Evolutionary conservation across 2,888 invertebrate genomes (phyloP), one percentile per base, ranked within the genome.

Genomic region (Teleiodes luculella): DNA sequence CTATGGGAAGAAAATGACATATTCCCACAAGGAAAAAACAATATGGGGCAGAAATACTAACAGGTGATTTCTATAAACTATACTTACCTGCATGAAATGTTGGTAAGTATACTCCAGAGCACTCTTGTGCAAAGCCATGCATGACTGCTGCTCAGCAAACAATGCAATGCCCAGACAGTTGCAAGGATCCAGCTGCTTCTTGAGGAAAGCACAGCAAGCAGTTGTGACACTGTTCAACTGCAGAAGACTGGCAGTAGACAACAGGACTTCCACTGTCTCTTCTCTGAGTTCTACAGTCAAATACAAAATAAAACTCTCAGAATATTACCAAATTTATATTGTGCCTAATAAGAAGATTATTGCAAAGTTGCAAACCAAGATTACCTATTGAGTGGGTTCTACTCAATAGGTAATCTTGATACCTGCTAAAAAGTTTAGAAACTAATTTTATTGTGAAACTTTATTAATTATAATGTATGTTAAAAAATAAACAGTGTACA

Each of bases 151-250:
- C 76, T 98, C 97, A 41, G 98, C 98, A 88, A 98, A 98, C 76
- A 97, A 92, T 57, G 96, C 93, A 75, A 98, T 97, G 18, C 98
- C 98, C 62, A 98, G 91, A 84, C 97, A 97, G 82, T 98, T 98
- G 70, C 97, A 97, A 0, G 97, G 97, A 83, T 97, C 96, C 53
- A 97, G 90, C 78, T 97, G 98, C 70, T 96, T 95, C 70, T 94
- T 94, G 52, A 98, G 91, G 82, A 97, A 98, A 70, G 93, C 92
- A 71, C 97, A 97, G 76, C 98, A 98, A 31, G 97, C 97, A 66
- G 94, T 95, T 39, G 96, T 95, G 36, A 98, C 97, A 64, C 96
- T 94, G 67, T 92, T 91, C 50, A 98, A 86, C 81, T 97, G 97
- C 57, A 98, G 91, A 52, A 98, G 91, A 78, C 96, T 96, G 6